Base-by-base conservation (phyloP, 92 coral and sea anemone species). In the Ricordea florida region DNA sequence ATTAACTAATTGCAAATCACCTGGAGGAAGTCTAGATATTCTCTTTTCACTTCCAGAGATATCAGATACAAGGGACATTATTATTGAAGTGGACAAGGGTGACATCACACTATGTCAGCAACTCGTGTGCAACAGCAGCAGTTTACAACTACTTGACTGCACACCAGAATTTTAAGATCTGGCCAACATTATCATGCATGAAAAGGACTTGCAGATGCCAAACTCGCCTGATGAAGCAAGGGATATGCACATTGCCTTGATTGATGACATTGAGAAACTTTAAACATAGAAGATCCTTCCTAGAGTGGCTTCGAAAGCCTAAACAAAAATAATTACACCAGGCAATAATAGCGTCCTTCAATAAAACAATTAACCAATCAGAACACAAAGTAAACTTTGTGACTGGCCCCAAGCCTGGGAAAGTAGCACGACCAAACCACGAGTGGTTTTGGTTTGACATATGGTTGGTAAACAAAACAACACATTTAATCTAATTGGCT, bases 101-200 rank as follows among this genome's bases (percentile, higher is more conserved):
- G 62, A 69, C 55, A 37, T 43, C 71, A 63, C 45, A 26, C 44
- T 66, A 32, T 63, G 78, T 55, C 73, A 70, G 66, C 76, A 72
- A 22, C 76, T 41, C 22, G 45, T 70, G 56, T 70, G 89, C 29
- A 70, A 35, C 31, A 69, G 55, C 34, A 43, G 48, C 66, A 25
- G 78, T 76, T 24, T 3, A 29, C 45, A 36, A 40, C 58, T 76
- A n/a, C 25, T 28, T 30, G 58, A 74, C 34, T 30, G 60, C 71
- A 40, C 31, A 1, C 16, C 45, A 76, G 45, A 82, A 85, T 38
- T 85, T 85, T 79, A 22, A 40, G 33, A 52, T 64, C 32, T 85
- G 63, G 86, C 86, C 24, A 36, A 66, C 47, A 66, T 85, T 21
- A 85, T 78, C 57, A 85, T 85, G 86, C n/a, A 66, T 62, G 91